phyloP scores from a whole-genome alignment of 2,113 vertebrate genomes.

The Neolamprologus hecqui region DNA sequence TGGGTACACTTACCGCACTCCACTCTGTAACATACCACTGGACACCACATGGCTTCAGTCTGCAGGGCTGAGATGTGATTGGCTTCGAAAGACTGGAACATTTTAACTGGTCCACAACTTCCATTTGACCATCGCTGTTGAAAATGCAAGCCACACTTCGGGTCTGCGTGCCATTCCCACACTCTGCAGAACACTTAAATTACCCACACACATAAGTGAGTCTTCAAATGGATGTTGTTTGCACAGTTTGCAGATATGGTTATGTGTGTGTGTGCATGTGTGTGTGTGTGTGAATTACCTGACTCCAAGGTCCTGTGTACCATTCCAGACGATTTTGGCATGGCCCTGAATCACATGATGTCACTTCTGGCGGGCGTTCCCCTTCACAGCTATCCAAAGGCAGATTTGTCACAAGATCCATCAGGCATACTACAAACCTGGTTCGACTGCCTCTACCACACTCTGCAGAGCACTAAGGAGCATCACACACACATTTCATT shows the following conservation, averaged over 20 bases:
- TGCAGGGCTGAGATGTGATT: constrained; percentile 69
- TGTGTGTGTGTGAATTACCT: constrained; percentile 65
- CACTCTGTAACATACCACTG: constrained; percentile 77
- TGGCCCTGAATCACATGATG: constrained; percentile 75
- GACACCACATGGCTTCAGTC: constrained; percentile 64
- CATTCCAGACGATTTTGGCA: constrained; percentile 80
- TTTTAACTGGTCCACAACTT: constrained; percentile 57
- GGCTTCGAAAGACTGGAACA: constrained; percentile 72
- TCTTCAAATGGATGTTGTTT: background rate
- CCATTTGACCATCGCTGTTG: constrained; percentile 59
- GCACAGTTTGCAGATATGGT: background rate
- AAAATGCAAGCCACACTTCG: constrained; percentile 74
- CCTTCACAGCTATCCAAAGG: constrained; percentile 85
- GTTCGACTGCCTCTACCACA: constrained; percentile 79
- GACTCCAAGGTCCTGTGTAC: constrained; percentile 87
- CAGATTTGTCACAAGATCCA: constrained; percentile 80
- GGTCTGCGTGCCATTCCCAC: constrained; percentile 76
- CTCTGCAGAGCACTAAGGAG: constrained; percentile 81
- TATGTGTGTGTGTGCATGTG: background rate
- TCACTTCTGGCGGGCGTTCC: constrained; percentile 72
- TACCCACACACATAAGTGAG: background rate
- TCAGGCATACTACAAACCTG: constrained; percentile 80
- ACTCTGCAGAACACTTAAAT: constrained; percentile 78
- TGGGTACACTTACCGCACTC: constrained; percentile 67
- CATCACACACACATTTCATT: background rate